Base-by-base conservation (phyloP, 2,888 invertebrate genomes). In the Chloroclystis v-ata region DNA sequence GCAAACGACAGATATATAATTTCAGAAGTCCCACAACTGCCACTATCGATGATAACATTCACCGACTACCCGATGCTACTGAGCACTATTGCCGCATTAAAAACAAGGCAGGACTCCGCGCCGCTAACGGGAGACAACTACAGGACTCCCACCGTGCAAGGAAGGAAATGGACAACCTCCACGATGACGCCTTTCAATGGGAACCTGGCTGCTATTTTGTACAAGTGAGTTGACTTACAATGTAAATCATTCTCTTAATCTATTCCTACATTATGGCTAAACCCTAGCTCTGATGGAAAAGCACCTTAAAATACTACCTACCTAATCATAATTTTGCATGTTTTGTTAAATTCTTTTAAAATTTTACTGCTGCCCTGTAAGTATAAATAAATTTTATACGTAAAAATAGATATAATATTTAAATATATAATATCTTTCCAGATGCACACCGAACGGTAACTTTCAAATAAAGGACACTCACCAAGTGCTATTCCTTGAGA, bases 141-240 rank as follows among this genome's bases (percentile, higher is more conserved):
- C 70, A 84, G 89, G 56, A 72, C 79, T 0, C 66, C 67, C 6
- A 16, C 55, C 0, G 66, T 89, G 56, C 75, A 79, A 28, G 75
- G 81, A 4, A 86, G 95, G 38, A 83, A 89, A 39, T 95, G 95
- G 94, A 82, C 89, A 46, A 90, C 91, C 0, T 94, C 95, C 0
- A 70, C 83, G 5, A 87, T 95, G 53, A 83, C 90, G 47, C 93
- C 95, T 0, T 95, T 93, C 66, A 92, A 92, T 6, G 90, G 91
- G 1, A 95, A 95, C 75, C 69, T 96, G 6, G 92, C 91, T 13
- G 94, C 94, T 25, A 90, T 94, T 0, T 89, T 95, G 50, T 94
- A 94, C 78, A 90, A 91, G 91, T 94, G 71, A 86, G 89, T 39
- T 13, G 7, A 10, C 2, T 25, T 10, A 28, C 1, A 1, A 1